These are phyloP conservation scores for Macrotrachela quadricornifera DNA, from an alignment of 1,140 invertebrate genomes.

Conservation along the genomic window DNA sequence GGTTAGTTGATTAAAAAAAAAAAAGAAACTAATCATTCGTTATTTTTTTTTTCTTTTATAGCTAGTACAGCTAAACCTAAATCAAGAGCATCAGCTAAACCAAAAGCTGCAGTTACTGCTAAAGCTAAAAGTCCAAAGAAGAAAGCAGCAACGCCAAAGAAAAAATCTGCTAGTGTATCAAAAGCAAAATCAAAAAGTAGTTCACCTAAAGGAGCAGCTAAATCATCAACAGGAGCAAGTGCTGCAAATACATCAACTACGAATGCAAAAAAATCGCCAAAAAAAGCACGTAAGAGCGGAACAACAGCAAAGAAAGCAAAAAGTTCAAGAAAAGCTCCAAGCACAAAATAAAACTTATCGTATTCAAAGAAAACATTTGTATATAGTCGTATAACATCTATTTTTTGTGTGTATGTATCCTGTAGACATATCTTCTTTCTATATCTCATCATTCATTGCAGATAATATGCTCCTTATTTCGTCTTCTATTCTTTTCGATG, in stretches of 20 bases:
- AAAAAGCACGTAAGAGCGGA: neutral
- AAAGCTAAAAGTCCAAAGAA: neutral
- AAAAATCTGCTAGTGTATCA: neutral
- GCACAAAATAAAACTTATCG: too few relatives aligned
- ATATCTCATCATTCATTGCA: too few relatives aligned
- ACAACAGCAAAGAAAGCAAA: neutral
- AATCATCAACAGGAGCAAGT: neutral
- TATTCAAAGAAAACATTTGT: too few relatives aligned
- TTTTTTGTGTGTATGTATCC: too few relatives aligned
- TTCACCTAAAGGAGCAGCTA: neutral
- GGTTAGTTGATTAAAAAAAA: neutral
- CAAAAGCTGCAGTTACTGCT: neutral
- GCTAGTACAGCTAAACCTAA: neutral
- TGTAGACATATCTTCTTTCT: too few relatives aligned
- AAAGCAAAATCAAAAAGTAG: neutral
- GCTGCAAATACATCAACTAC: neutral
- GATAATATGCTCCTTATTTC: too few relatives aligned
- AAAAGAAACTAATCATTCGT: too few relatives aligned
- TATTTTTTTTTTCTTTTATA: too few relatives aligned
- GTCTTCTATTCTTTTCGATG: too few relatives aligned
- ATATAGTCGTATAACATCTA: too few relatives aligned
- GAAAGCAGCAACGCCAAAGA: too few relatives aligned
- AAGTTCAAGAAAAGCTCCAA: too few relatives aligned
- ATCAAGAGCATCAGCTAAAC: neutral
- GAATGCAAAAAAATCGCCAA: neutral